Evolutionary conservation across 2,797 vertebrate genomes (phyloP).

Genomic region (Esox lucius): DNA sequence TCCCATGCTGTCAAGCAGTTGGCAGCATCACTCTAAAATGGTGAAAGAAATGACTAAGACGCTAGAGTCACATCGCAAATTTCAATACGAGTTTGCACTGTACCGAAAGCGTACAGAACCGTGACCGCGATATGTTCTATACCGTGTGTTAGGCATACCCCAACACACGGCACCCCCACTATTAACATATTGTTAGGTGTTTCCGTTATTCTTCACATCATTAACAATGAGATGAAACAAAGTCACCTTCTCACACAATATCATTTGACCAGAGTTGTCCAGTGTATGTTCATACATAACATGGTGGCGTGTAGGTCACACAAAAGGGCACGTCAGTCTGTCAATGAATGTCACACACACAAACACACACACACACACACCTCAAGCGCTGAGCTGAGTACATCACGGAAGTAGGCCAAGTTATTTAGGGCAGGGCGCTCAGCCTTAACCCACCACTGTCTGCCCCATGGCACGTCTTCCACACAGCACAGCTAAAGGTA

Average conservation of each 20-base stretch:
- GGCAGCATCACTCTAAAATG: too few species aligned
- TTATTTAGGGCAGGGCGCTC: conserved; percentile 27
- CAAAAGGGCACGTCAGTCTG: background rate
- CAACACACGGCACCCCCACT: too few species aligned
- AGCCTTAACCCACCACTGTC: conserved; percentile 15
- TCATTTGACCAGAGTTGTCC: background rate
- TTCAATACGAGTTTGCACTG: too few species aligned
- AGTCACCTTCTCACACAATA: background rate
- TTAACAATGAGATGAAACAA: background rate
- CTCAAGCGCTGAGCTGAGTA: conserved; percentile 15
- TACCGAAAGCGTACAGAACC: too few species aligned
- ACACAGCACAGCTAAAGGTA: background rate
- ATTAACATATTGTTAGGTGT: too few species aligned
- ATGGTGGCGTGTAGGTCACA: background rate
- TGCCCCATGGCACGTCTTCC: background rate
- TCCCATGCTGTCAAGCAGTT: too few species aligned
- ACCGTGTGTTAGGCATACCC: too few species aligned
- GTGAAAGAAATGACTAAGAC: too few species aligned
- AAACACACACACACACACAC: background rate
- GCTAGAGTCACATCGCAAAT: too few species aligned
- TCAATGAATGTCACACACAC: background rate
- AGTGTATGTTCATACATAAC: background rate
- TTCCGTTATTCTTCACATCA: background rate
- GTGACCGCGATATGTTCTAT: too few species aligned
- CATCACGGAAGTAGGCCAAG: conserved; percentile 35